phyloP scores from a whole-genome alignment of 2,113 vertebrate genomes.

The Corapipo altera region DNA sequence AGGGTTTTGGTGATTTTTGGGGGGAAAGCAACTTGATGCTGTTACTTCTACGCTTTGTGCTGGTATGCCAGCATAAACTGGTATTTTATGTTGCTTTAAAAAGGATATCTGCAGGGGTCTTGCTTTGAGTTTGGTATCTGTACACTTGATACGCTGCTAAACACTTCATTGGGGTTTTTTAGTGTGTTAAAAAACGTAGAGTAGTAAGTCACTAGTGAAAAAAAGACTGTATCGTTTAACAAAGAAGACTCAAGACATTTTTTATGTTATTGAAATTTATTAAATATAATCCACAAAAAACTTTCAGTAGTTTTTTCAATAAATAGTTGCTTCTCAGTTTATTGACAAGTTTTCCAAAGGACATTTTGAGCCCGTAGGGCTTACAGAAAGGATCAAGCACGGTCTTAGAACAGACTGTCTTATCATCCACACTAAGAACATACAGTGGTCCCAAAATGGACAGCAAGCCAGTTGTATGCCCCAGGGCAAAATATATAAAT shows the following conservation, averaged over 20 bases:
- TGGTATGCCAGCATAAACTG: not conserved
- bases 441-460: not conserved
- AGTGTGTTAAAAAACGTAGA: not conserved
- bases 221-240: not conserved
- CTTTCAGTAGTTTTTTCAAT: conserved; percentile 38
- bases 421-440: not conserved
- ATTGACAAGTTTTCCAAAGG: conserved; percentile 21
- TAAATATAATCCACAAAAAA: conserved; percentile 1
- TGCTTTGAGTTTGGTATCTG: not conserved
- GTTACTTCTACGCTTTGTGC: not conserved
- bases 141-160: not conserved
- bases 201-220: not conserved
- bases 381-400: conserved; percentile 73
- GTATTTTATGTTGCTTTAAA: not conserved
- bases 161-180: not conserved
- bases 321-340: conserved; percentile 66
- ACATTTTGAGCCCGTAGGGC: conserved; percentile 74
- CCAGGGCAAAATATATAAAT: conserved; percentile 67
- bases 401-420: conserved; percentile 55
- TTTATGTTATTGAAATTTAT: not conserved
- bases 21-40: not conserved
- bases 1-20: not conserved
- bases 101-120: not conserved
- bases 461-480: conserved; percentile 12
- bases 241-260: not conserved